Conservation (phyloP, 1,140 invertebrate species). For the Nasonia giraulti region DNA sequence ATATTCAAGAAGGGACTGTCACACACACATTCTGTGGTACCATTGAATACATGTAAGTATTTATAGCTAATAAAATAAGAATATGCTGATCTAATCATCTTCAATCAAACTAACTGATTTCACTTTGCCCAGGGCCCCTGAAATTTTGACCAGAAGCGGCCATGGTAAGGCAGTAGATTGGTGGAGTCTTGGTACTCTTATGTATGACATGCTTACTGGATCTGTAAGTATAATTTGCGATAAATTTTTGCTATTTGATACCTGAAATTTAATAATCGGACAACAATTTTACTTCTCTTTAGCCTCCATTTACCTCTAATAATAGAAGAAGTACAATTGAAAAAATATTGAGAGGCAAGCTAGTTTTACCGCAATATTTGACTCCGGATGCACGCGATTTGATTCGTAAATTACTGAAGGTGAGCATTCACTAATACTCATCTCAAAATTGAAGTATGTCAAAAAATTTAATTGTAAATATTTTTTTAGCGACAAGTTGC, state of each 20-base stretch:
- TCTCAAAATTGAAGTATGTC: conserved; percentile 6
- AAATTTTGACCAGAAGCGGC: conserved; percentile 95
- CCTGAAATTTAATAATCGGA: conserved; percentile 8
- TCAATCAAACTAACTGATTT: conserved; percentile 1
- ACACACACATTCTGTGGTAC: conserved; percentile 99
- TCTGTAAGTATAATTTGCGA: conserved; percentile 73
- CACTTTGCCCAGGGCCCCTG: conserved; percentile 87
- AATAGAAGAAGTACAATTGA: conserved; percentile 99
- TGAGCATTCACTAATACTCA: conserved; percentile 56
- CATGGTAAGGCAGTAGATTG: conserved; percentile 99
- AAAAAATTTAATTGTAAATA: neutral
- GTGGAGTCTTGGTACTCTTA: conserved; percentile 98
- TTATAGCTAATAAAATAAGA: neutral
- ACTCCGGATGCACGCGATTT: conserved; percentile 95
- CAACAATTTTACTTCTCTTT: conserved; percentile 64
- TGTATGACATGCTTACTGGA: conserved; percentile 99
- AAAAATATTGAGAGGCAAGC: conserved; percentile 96
- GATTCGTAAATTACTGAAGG: conserved; percentile 89
- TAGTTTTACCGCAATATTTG: conserved; percentile 94
- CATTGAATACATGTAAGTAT: conserved; percentile 97
- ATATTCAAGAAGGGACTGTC: conserved; percentile 94
- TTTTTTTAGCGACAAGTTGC: conserved; percentile 78
- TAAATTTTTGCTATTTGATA: neutral
- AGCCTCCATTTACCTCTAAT: conserved; percentile 97
- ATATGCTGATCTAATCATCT: conserved; percentile 19